Evolutionary conservation across 2,113 vertebrate genomes (phyloP).

Genomic region (Sinocyclocheilus anshuiensis): DNA sequence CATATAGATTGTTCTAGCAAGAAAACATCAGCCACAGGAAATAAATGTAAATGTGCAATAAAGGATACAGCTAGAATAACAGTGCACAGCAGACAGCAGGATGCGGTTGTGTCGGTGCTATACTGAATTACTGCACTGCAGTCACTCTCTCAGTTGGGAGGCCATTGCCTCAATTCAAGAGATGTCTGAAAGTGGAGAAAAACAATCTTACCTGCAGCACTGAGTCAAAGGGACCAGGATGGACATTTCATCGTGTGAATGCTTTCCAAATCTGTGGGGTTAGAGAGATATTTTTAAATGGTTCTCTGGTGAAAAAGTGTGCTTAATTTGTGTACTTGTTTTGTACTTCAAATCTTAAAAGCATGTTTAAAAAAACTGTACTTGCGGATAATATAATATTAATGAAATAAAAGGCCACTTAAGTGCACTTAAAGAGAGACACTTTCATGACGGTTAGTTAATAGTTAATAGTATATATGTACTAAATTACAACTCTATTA

Average conservation of each 20-base stretch:
- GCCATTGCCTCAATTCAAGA: constrained; percentile 2
- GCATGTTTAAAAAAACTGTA: background rate
- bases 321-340: background rate
- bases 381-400: background rate
- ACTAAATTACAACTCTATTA: no score
- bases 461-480: no score
- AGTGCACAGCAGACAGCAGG: background rate
- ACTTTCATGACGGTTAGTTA: no score
- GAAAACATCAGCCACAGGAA: background rate
- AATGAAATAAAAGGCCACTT: background rate
- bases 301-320: background rate
- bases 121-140: constrained; percentile 27
- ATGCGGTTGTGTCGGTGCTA: constrained; percentile 1
- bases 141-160: constrained; percentile 3
- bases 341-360: background rate
- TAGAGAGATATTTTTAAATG: background rate
- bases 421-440: background rate
- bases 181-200: background rate
- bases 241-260: constrained; percentile 93
- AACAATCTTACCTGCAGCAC: constrained; percentile 89
- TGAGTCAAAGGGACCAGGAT: constrained; percentile 95
- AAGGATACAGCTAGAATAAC: background rate
- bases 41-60: constrained; percentile 14
- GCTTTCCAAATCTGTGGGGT: constrained; percentile 89
- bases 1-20: constrained; percentile 1